Evolutionary conservation across 2,797 vertebrate genomes (phyloP), one percentile per base, ranked within the genome.

Genomic region (Diglossa cyanea): DNA sequence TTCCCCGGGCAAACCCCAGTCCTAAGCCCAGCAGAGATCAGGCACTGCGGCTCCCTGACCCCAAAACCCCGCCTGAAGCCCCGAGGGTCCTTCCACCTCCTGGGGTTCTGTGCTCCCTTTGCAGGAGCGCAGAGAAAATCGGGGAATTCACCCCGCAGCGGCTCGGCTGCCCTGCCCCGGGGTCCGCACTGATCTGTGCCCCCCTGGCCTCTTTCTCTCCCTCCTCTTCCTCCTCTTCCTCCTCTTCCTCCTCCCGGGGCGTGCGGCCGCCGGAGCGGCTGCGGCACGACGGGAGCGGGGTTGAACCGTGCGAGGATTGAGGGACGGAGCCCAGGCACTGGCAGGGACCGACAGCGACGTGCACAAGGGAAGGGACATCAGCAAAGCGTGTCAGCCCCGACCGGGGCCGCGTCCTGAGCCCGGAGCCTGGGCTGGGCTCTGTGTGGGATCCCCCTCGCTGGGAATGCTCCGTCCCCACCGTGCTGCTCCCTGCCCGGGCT

Each of bases 31-130:
- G 70, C 42, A n/a, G 55, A 8, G 70, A 48, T n/a, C 23, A 5
- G 55, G 35, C 62, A 2, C 28, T 8, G 44, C 2, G 0, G 58
- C 44, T 77, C n/a, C 81, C 50, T 3, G 11, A 33, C 6, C 53
- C 71, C 6, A 0, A 53, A 84, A 24, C 8, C 31, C 21, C 0
- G 0, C 10, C 54, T 23, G 21, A 19, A 45, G 12, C 58, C 39
- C 35, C 10, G 23, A 7, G 11, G 8, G 10, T 65, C 47, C 61
- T 42, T 51, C n/a, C 47, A 13, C 7, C 30, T 35, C 42, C 83
- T 6, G 39, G 28, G 51, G n/a, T 17, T 77, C 78, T n/a, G 7
- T 8, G 53, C 37, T 68, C 60, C 40, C 17, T 53, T 53, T 17
- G 31, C 25, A 17, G 33, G 35, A 71, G 6, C 10, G n/a, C n/a